Evolutionary conservation across 2,888 invertebrate genomes (phyloP), one percentile per base, ranked within the genome.

Genomic region (Hirtodrosophila cameraria): DNA sequence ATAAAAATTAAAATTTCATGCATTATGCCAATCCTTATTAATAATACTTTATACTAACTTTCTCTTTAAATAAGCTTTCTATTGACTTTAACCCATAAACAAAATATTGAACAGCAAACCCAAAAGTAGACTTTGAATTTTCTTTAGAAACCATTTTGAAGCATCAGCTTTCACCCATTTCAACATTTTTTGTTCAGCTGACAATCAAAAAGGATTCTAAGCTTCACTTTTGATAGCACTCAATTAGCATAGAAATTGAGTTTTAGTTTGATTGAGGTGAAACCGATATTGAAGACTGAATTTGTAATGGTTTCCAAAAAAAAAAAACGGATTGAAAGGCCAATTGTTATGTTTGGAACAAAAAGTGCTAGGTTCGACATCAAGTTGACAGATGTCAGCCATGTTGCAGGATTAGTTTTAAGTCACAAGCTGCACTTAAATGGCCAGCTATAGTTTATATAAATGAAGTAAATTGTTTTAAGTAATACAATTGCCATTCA

Each of bases 171-270:
- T 49, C 35, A 62, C 57, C 57, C 70, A 63, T 46, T 48, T 71
- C 54, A 69, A 53, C 15, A 13, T 18, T 39, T 25, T 42, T 25
- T 25, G 16, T 39, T 43, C 30, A 45, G 16, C 31, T 46, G 67
- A 60, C 67, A 67, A 50, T 33, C 43, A n/a, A 43, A 36, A 12
- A 8, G 11, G 4, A 35, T n/a, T n/a, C 12, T 15, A 12, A 48
- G 55, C 39, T 31, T 31, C 23, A 30, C 30, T 57, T 43, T 31
- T 41, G 33, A 33, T 57, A 39, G 58, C 49, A 64, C 54, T 59
- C 81, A 86, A 83, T 83, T 88, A 88, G 88, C 88, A 83, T 88
- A 84, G 82, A 83, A 80, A 83, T 86, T 83, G 80, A 64, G 28
- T 43, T 75, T 60, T 27, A 45, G 45, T 28, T 72, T 88, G 85